Evolutionary conservation across 2,113 vertebrate species (phyloP), one percentile per base, ranked within the genome.

Genomic region (Glaucomys volans): DNA sequence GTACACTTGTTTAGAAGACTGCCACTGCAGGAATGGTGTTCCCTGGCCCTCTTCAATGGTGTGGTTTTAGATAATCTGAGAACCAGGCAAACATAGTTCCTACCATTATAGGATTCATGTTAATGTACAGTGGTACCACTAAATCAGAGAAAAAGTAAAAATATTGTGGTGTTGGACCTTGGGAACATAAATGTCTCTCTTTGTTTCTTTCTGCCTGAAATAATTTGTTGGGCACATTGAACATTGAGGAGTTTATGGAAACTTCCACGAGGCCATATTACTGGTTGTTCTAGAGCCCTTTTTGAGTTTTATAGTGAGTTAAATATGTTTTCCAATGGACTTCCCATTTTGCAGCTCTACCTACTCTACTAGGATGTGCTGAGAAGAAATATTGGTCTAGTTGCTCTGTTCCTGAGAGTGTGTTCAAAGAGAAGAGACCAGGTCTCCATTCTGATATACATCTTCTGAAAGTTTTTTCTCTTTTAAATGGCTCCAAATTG

Each of bases 381-480:
- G 10, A 92, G 66, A 87, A 94, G 57, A 84, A 72, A 84, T 40
- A 12, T 32, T 64, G 62, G 37, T 90, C 57, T 75, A 93, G 54
- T 77, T 92, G 59, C 71, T 95, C 57, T 90, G 81, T 59, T 87
- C 62, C 52, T 90, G 75, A 84, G 94, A 95, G 80, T 62, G 24
- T 95, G 8, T 69, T 95, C 44, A 91, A 96, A 95, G 44, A 9
- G 37, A 84, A 54, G 69, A 95, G 77, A 91, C 20, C 28, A 95
- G 81, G 67, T 74, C 28, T 71, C 37, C 35, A 94, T 20, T 85
- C 57, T 76, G 86, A 75, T 69, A 80, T 54, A 92, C 96, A 87
- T 79, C 20, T 90, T 94, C 35, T 72, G 57, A 84, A 92, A 90
- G 6, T 10, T 84, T 72, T 87, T 95, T 79, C 80, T 47, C 88